Base-by-base conservation (phyloP, 2,797 vertebrate genomes). In the Silurus aristotelis region DNA sequence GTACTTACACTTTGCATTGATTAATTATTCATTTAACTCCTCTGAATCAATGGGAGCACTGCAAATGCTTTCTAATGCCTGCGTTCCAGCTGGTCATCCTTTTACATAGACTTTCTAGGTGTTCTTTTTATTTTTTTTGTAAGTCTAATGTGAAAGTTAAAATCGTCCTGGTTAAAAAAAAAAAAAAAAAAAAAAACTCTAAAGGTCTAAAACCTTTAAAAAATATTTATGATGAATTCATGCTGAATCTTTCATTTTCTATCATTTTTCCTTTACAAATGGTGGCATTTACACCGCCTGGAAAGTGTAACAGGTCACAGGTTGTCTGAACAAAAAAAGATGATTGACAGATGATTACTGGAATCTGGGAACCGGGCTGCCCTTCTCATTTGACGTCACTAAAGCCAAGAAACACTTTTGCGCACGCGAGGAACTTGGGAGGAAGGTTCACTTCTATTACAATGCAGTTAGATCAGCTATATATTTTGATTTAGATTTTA, bases 381-480 rank as follows among this genome's bases (percentile, higher is more conserved):
- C 89, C 88, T 92, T 93, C 78, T 82, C 92, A 93, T 63, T 5
- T 96, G 95, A 97, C 95, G 95, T 97, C 96, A 97, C 93, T 91
- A 89, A 89, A 89, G 89, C 83, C 46, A 82, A 86, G 22, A 38
- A 75, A 71, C 17, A 78, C 58, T 15, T 55, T 13, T 7, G 20
- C 1, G 38, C 60, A 73, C 61, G 60, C 58, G n/a, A 20, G 38
- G 60, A n/a, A 83, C 15, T 83, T 73, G 22, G 1, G 5, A 7
- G 12, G 5, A 19, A 13, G 14, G 52, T 56, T 43, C 19, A 63
- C 22, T 64, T 80, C 43, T 64, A 5, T 64, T 22, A 61, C 15
- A 1, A 56, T 60, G 22, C 8, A 27, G 9, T 83, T 19, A 10
- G 56, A 73, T 43, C 3, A 48, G n/a, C 82, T 73, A 58, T 60